These are phyloP conservation scores for Sebastes fasciatus DNA, from an alignment of 2,113 vertebrate species.

Conservation along the genomic window DNA sequence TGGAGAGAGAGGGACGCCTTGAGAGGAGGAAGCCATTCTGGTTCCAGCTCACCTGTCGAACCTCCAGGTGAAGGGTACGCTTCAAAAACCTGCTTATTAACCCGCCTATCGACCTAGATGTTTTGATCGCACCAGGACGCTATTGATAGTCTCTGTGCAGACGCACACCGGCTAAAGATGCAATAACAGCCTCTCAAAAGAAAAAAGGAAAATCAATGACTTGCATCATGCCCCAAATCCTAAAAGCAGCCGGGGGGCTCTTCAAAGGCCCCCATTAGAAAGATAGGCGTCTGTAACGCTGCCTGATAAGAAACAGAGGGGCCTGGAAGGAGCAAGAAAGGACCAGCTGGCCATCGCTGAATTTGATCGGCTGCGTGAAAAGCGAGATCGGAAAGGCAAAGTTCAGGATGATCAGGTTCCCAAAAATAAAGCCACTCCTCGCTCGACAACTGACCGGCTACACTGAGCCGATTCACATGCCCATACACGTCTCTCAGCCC, in stretches of 20 bases:
- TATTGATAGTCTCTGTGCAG: conserved; percentile 68
- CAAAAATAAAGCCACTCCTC: conserved; percentile 23
- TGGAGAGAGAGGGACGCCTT: conserved; percentile 60
- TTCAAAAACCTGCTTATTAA: conserved; percentile 74
- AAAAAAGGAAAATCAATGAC: conserved; percentile 67
- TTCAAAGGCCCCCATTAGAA: conserved; percentile 70
- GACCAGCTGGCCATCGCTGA: conserved; percentile 64
- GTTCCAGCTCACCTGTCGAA: conserved; percentile 60
- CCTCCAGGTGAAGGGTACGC: conserved; percentile 20
- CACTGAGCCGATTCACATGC: conserved; percentile 5
- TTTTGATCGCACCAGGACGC: conserved; percentile 71
- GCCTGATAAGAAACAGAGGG: conserved; percentile 61
- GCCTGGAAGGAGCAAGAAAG: conserved; percentile 22
- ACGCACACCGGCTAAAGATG: conserved; percentile 67
- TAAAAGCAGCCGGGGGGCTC: conserved; percentile 48
- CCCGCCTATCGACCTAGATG: conserved; percentile 60
- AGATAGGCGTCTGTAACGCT: conserved; percentile 59
- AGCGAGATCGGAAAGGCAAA: conserved; percentile 60
- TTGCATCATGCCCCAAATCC: conserved; percentile 76
- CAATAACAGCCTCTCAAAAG: conserved; percentile 72
- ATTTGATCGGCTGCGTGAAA: conserved; percentile 66
- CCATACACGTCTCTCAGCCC: not conserved
- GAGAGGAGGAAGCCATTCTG: conserved; percentile 56
- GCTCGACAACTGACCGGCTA: conserved; percentile 8
- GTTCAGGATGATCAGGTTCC: conserved; percentile 69